phyloP scores from a whole-genome alignment of 1,140 invertebrate species.

The Sminthurinus signatus region DNA sequence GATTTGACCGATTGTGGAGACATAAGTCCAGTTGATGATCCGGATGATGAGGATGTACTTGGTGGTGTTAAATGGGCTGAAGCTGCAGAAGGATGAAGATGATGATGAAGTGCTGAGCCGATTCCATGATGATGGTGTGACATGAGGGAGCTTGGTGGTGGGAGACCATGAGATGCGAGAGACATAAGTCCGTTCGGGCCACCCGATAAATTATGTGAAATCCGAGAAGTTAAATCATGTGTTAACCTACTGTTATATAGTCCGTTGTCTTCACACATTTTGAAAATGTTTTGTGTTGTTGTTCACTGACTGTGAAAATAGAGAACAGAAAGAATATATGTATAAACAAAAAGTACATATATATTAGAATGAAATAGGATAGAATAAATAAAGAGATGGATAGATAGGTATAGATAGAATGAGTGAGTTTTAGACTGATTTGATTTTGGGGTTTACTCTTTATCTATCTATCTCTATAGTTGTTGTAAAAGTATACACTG shows the following conservation, averaged over 20 bases:
- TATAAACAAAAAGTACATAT: too few species aligned
- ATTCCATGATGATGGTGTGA: slow-evolving; percentile 39
- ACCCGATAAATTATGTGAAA: slow-evolving; percentile 31
- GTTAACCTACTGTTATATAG: slow-evolving; percentile 34
- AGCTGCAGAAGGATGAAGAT: slow-evolving; percentile 27
- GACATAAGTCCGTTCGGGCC: slow-evolving; percentile 31
- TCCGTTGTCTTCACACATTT: slow-evolving; percentile 37
- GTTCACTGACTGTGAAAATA: background rate
- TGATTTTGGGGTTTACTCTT: slow-evolving; percentile 8
- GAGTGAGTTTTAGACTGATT: background rate
- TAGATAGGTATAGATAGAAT: background rate
- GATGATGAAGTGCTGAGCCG: slow-evolving; percentile 30
- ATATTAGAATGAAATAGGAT: too few species aligned
- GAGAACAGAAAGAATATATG: background rate
- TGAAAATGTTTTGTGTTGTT: slow-evolving; percentile 8
- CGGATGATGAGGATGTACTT: slow-evolving; percentile 35
- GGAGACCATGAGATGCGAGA: slow-evolving; percentile 29
- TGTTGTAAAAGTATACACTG: too few species aligned
- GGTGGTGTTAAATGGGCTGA: slow-evolving; percentile 36
- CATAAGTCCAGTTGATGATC: slow-evolving; percentile 40
- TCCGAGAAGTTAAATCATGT: slow-evolving; percentile 31
- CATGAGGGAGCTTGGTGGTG: slow-evolving; percentile 27
- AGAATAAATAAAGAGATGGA: background rate
- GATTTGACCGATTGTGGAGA: slow-evolving; percentile 35
- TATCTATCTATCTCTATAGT: background rate